These are phyloP conservation scores for Argopecten irradians DNA, from an alignment of 1,140 invertebrate genomes.

Conservation along the genomic window DNA sequence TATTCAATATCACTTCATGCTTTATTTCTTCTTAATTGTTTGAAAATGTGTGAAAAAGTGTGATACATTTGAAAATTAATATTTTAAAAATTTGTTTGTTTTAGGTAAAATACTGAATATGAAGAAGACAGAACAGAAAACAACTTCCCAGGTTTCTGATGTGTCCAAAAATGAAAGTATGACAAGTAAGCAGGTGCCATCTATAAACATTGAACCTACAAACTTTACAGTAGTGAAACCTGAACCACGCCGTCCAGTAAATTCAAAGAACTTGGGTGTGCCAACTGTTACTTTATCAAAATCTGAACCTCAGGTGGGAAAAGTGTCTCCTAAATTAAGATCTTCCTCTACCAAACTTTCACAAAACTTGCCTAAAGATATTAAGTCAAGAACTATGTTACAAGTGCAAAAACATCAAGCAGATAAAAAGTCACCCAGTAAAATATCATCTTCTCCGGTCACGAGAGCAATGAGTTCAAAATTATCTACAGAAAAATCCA, in stretches of 20 bases:
- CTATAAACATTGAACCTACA: not conserved
- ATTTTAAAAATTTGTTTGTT: not conserved
- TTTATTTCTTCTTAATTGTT: too few species aligned
- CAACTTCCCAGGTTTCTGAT: not conserved
- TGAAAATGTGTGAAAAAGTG: too few species aligned
- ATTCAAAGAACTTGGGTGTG: not conserved
- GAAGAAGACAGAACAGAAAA: not conserved
- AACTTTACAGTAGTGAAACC: not conserved
- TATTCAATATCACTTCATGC: too few species aligned
- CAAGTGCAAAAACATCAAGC: not conserved
- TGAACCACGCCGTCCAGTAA: not conserved
- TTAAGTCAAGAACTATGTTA: not conserved
- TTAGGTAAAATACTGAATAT: not conserved
- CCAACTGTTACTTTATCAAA: not conserved
- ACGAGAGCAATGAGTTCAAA: not conserved
- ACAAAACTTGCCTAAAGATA: not conserved
- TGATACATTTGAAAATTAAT: too few species aligned
- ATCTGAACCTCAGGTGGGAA: not conserved
- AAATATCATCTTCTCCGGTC: not conserved
- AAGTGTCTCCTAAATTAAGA: not conserved
- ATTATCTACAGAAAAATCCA: not conserved
- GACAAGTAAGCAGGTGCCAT: not conserved
- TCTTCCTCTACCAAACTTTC: not conserved
- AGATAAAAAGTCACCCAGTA: not conserved
- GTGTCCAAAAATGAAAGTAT: not conserved